Base-by-base conservation (phyloP, 2,888 invertebrate genomes). In the Pollenia angustigena region DNA sequence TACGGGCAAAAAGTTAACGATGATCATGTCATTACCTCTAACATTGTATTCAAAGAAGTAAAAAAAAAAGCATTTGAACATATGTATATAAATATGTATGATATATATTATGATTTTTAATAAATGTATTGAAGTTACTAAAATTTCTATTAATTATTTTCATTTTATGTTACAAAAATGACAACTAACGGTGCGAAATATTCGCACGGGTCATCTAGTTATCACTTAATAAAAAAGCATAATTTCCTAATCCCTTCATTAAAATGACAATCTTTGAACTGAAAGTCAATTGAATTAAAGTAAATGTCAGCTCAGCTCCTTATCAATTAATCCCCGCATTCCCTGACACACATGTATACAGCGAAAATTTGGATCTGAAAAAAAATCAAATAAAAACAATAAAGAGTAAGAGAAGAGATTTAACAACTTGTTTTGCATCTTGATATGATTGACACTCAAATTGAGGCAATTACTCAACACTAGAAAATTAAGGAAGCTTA, bases 401-500 rank as follows among this genome's bases (percentile, higher is more conserved):
- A 52, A 50, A 74, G 48, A 4, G 23, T 16, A 32, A 2, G 11
- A n/a, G 12, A 42, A 23, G 6, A 72, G 56, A 54, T 54, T 75
- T 76, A 54, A 64, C 42, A 54, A 76, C 66, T 76, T 66, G 76
- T 64, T 80, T 72, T 85, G 85, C 75, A 80, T 52, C 60, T 76
- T 80, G 52, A 72, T 80, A 58, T 80, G 80, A 85, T 85, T 85
- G 85, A 80, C 85, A 80, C 42, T 68, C 68, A 85, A 85, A 85
- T 85, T 74, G 60, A 74, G 74, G 75, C 79, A 80, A 85, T 85
- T 85, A 81, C 74, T 81, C 50, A 81, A 60, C 66, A 76, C 62
- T 50, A 66, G 46, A 76, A 76, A 64, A 76, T 71, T 32, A 60
- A 60, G 60, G 60, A 71, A 71, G 69, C 54, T 71, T 42, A 42